Conservation (phyloP, 2,113 vertebrate species). For the Pagrus major region DNA sequence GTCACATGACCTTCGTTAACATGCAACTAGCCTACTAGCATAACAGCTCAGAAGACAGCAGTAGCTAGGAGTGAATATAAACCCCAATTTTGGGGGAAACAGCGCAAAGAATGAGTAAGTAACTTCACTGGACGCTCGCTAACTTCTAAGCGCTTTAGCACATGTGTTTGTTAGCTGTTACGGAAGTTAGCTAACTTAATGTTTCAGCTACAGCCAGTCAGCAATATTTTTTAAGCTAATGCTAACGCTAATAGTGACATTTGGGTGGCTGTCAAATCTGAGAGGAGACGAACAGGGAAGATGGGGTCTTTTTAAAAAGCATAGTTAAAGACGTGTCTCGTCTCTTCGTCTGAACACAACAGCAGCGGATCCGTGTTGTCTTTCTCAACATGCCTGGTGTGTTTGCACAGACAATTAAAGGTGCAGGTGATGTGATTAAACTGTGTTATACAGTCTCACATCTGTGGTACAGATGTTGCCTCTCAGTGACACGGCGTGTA, state of each 20-base stretch:
- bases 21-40: conserved; percentile 37
- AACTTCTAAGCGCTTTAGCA: background rate
- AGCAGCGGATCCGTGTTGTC: background rate
- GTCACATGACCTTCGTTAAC: conserved; percentile 81
- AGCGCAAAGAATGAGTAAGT: conserved; percentile 62
- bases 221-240: conserved; percentile 36
- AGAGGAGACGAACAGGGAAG: background rate
- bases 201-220: conserved; percentile 6
- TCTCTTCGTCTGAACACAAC: no score
- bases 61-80: background rate
- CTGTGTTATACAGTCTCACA: background rate
- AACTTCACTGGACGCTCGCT: accelerated
- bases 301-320: background rate
- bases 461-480: background rate
- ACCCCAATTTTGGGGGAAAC: background rate
- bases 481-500: background rate
- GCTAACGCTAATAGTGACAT: conserved; percentile 50
- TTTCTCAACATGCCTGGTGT: background rate
- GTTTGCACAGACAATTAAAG: conserved; percentile 12
- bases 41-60: conserved; percentile 38
- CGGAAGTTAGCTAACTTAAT: background rate
- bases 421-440: background rate
- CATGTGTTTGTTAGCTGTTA: background rate
- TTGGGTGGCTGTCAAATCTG: conserved; percentile 13
- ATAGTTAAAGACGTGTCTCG: background rate